Conservation (phyloP, 2,113 vertebrate species). For the Brachyhypopomus gauderio region DNA sequence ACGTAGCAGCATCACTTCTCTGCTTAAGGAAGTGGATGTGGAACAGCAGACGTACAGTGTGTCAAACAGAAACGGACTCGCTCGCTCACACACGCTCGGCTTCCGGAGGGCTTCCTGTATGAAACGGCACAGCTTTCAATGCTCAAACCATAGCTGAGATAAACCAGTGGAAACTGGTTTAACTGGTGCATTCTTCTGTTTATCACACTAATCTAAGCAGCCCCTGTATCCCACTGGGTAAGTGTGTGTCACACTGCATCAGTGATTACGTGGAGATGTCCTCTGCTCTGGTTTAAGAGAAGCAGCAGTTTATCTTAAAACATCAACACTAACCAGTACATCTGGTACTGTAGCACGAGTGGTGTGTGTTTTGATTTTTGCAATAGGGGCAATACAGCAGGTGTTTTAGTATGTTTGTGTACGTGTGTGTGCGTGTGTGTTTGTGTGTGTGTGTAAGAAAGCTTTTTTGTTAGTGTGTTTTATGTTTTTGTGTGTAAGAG, state of each 20-base stretch:
- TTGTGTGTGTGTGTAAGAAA: no score
- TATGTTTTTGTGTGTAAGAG: neutral
- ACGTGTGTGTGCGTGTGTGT: neutral
- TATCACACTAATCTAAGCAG: neutral
- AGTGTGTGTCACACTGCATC: neutral
- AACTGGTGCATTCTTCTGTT: neutral
- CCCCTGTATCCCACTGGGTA: neutral
- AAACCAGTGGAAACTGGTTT: neutral
- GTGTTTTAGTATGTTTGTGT: conserved; percentile 1
- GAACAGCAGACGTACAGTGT: neutral
- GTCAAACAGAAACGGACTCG: neutral
- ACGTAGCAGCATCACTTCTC: neutral
- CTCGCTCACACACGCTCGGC: conserved; percentile 10
- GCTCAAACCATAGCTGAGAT: neutral
- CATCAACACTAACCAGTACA: neutral
- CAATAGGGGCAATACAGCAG: neutral
- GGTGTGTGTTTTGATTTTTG: neutral
- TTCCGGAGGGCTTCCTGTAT: conserved; percentile 35
- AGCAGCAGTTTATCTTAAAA: conserved; percentile 24
- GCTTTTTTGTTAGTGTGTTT: neutral
- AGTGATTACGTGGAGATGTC: conserved; percentile 20
- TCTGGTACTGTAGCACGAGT: neutral
- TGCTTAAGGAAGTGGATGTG: neutral
- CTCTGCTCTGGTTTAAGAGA: neutral
- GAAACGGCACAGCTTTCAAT: neutral